A percentile compares a stretch with the other conserved stretches of the same genome.
phyloP scores from a whole-genome alignment of 2,113 vertebrate species.

The Rhodinocichla rosea region DNA sequence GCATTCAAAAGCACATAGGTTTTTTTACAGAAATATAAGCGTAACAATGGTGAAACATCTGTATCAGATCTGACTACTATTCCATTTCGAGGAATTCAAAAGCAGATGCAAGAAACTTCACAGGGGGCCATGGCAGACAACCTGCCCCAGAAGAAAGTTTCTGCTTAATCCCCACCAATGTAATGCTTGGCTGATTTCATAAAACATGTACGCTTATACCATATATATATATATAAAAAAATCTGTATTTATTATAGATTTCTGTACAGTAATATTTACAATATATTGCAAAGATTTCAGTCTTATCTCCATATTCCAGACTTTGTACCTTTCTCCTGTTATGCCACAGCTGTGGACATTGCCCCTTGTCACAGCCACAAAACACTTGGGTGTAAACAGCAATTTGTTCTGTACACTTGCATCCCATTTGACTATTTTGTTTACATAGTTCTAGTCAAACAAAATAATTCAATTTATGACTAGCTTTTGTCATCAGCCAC shows the following conservation, averaged over 20 bases:
- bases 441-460: not conserved
- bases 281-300: conserved; percentile 10
- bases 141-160: not conserved
- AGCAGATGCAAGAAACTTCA: not conserved
- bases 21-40: not conserved
- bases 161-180: not conserved
- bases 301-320: not conserved
- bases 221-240: not conserved
- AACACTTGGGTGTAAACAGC: not conserved
- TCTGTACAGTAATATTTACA: conserved; percentile 58
- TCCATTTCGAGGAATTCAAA: not conserved
- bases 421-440: not conserved
- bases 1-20: not conserved
- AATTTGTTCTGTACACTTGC: not conserved
- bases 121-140: not conserved
- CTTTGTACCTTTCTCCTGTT: not conserved
- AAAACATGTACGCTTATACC: not conserved
- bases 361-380: not conserved
- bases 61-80: not conserved
- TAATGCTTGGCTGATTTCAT: not conserved
- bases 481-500: not conserved
- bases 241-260: conserved; percentile 7
- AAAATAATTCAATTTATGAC: not conserved
- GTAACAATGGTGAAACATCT: not conserved
- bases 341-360: not conserved